Conservation (phyloP, 1,140 invertebrate species). For the Cheumatopsyche charites region DNA sequence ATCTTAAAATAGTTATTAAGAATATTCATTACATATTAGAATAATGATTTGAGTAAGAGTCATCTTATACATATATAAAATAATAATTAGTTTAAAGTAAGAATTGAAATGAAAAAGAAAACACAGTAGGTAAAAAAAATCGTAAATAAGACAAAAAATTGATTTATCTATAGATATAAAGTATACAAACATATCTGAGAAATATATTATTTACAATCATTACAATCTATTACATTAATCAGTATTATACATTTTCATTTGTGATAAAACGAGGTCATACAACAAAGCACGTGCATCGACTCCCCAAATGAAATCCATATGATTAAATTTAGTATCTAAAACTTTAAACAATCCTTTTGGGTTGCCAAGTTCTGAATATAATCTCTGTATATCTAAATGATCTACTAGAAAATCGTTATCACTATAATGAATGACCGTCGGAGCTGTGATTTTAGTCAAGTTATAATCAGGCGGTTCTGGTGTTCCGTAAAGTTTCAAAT, state of each 20-base stretch:
- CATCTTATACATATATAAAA: too few relatives aligned
- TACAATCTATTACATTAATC: too few relatives aligned
- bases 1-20: too few relatives aligned
- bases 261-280: conserved; percentile 56
- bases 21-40: too few relatives aligned
- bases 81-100: too few relatives aligned
- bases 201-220: too few relatives aligned
- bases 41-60: too few relatives aligned
- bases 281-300: conserved; percentile 59
- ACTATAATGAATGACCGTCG: conserved; percentile 75
- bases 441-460: conserved; percentile 64
- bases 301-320: conserved; percentile 66
- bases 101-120: too few relatives aligned
- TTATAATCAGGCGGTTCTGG: conserved; percentile 65
- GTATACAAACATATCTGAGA: too few relatives aligned
- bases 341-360: conserved; percentile 61
- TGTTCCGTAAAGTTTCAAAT: conserved; percentile 54
- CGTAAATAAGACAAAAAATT: too few relatives aligned
- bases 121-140: too few relatives aligned
- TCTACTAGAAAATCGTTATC: conserved; percentile 74
- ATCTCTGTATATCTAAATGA: conserved; percentile 63
- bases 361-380: conserved; percentile 64
- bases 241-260: conserved; percentile 52
- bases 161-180: too few relatives aligned
- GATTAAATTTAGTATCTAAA: conserved; percentile 60